Evolutionary conservation across 2,888 invertebrate species (phyloP), one percentile per base, ranked within the genome.

Genomic region (Acanthosepion esculentum): DNA sequence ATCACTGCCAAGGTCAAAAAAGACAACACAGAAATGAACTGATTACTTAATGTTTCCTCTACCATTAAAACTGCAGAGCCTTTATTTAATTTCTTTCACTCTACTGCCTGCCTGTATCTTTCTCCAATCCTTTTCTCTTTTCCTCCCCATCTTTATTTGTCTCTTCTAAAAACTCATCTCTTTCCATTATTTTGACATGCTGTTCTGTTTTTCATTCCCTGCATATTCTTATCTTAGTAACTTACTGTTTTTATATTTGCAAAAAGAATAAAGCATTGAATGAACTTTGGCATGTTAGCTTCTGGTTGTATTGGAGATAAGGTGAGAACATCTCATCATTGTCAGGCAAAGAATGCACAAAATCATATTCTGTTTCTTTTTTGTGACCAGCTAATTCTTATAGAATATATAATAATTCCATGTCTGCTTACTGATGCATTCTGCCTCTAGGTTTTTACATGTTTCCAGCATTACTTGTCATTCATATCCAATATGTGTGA

Each of bases 351-450:
- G 78, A 78, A 78, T 78, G n/a, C 78, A 78, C 78, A 33, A 33
- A 78, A 78, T 78, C 78, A 78, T 78, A 78, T 78, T 78, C 78
- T n/a, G 78, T 78, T 78, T 78, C n/a, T 78, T 78, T 78, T 78
- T 33, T 18, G 78, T 78, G 78, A n/a, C 78, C 18, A 5, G 78
- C 78, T 78, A 78, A 78, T 78, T 78, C 78, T 78, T 33, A 78
- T 78, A n/a, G n/a, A 78, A 78, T n/a, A n/a, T 33, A 78, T 78
- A 78, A 78, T 78, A 78, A 78, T 78, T 78, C 78, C 78, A n/a
- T 78, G 78, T 78, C n/a, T 78, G 78, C 78, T n/a, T 78, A n/a
- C n/a, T 33, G 78, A 78, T 78, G 78, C 33, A 78, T 78, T 78
- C 78, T 78, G 78, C 78, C 78, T 78, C 10, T 33, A 78, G 78